A percentile compares a stretch with the other conserved stretches of the same genome.
phyloP scores from a whole-genome alignment of 1,140 invertebrate genomes.

The Diachasma alloeum region DNA sequence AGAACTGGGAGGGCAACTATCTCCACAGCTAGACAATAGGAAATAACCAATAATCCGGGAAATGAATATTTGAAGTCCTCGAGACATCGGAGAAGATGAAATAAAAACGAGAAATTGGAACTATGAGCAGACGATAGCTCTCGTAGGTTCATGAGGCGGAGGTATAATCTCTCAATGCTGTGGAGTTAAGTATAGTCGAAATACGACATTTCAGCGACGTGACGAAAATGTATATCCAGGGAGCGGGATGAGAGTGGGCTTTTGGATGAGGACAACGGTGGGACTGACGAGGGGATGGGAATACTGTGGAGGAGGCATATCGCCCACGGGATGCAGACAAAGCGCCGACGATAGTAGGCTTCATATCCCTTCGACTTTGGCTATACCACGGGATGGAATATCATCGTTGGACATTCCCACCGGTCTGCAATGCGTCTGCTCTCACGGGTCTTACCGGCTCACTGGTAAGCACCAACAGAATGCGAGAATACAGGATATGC shows the following conservation, averaged over 20 bases:
- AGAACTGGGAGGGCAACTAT: not conserved
- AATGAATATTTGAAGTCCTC: not conserved
- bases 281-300: not conserved
- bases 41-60: constrained; percentile 18
- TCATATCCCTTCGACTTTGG: constrained; percentile 11
- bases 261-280: not conserved
- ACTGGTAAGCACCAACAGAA: constrained; percentile 1
- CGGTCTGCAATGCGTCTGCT: constrained; percentile 6
- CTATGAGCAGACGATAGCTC: not conserved
- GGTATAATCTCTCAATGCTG: constrained; percentile 23
- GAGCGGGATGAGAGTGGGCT: not conserved
- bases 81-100: not conserved
- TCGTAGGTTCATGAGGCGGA: not conserved
- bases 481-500: not conserved
- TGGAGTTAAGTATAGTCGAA: constrained; percentile 8
- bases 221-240: not conserved
- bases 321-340: not conserved
- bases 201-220: not conserved
- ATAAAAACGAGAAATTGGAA: constrained; percentile 3
- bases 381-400: not conserved
- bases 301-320: not conserved
- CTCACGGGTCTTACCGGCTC: constrained; percentile 6
- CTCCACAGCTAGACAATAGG: not conserved
- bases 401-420: constrained; percentile 15
- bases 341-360: not conserved